These are phyloP conservation scores for Drosophila neocordata DNA, from an alignment of 1,140 invertebrate species.

Conservation along the genomic window DNA sequence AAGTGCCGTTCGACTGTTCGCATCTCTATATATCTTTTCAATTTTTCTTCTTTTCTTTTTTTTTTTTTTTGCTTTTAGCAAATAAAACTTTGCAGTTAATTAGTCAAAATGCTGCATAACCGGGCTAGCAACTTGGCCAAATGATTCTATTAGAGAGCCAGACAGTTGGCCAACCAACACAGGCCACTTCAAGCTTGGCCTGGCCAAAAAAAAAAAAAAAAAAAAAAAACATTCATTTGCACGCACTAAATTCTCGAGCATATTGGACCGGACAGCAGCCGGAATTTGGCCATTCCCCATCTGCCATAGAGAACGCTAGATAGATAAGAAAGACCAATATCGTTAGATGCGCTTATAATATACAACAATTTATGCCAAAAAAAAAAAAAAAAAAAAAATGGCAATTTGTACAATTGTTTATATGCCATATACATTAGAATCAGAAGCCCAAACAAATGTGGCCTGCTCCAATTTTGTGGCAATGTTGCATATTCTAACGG, in stretches of 20 bases:
- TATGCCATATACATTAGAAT: neutral
- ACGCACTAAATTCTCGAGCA: constrained; percentile 42
- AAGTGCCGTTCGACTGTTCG: constrained; percentile 18
- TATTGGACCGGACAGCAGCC: constrained; percentile 7
- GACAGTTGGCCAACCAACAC: constrained; percentile 35
- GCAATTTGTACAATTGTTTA: constrained; percentile 6
- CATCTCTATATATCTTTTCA: constrained; percentile 6
- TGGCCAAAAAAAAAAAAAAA: constrained; percentile 9
- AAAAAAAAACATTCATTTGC: constrained; percentile 34
- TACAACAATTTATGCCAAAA: constrained; percentile 12
- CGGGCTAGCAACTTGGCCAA: constrained; percentile 65
- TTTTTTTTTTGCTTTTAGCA: constrained; percentile 23
- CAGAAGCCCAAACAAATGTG: neutral
- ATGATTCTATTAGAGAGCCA: constrained; percentile 54
- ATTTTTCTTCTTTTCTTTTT: no score
- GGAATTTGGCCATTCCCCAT: neutral
- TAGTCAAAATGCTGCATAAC: constrained; percentile 76
- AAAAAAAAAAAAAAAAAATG: no score
- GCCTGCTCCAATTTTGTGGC: neutral
- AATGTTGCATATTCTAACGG: constrained; percentile 8
- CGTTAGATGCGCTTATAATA: neutral
- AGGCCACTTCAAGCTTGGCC: constrained; percentile 6
- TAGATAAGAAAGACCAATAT: constrained; percentile 5
- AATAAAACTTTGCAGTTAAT: constrained; percentile 79
- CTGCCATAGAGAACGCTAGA: neutral